These are phyloP conservation scores for Periphyllus acericola DNA, from an alignment of 2,888 invertebrate genomes.

Conservation along the genomic window DNA sequence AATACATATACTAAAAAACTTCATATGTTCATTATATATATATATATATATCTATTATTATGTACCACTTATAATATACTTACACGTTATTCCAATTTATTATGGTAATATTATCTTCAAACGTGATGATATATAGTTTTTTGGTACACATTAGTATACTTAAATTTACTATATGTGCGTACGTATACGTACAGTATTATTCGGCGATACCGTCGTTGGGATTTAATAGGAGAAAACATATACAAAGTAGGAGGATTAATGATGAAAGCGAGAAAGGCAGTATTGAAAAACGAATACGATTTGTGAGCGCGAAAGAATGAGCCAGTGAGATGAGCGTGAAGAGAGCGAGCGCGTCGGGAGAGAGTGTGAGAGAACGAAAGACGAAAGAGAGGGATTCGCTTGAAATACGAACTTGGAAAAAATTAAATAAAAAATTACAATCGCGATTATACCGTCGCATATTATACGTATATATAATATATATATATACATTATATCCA, in stretches of 20 bases:
- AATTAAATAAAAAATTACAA: not conserved
- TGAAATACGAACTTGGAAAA: constrained; percentile 2
- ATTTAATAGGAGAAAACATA: not conserved
- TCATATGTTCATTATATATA: not conserved
- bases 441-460: not conserved
- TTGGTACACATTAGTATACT: too few species aligned
- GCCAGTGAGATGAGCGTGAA: not conserved
- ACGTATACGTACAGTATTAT: not conserved
- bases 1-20: not conserved
- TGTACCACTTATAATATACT: constrained; percentile 1
- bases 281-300: not conserved
- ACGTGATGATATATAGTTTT: constrained; percentile 29
- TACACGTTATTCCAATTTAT: constrained; percentile 49
- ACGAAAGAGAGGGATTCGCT: not conserved
- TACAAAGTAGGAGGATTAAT: not conserved
- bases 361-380: not conserved
- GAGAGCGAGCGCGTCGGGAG: not conserved
- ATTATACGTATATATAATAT: not conserved
- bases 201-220: not conserved
- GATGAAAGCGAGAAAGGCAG: not conserved
- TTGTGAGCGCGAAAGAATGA: not conserved
- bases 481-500: not conserved
- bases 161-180: not conserved
- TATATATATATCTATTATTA: not conserved
- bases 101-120: constrained; percentile 38